Evolutionary conservation across 2,888 invertebrate genomes (phyloP).

Genomic region (Brachylomia viminalis): DNA sequence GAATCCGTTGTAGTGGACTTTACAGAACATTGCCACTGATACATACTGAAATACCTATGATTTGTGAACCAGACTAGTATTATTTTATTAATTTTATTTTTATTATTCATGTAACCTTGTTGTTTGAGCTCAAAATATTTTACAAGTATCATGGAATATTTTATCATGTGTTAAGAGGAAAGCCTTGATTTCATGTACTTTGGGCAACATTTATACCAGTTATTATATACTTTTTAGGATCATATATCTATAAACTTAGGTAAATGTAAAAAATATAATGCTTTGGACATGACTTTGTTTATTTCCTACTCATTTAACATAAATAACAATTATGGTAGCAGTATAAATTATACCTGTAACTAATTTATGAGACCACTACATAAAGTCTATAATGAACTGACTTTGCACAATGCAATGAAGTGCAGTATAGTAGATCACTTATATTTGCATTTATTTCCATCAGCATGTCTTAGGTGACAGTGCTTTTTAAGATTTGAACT

Average conservation of each 20-base stretch:
- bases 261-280: conserved; percentile 79
- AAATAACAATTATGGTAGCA: not conserved
- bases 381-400: not conserved
- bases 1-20: conserved; percentile 98
- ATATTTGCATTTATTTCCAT: conserved; percentile 45
- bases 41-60: conserved; percentile 52
- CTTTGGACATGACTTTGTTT: conserved; percentile 73
- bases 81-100: conserved; percentile 66
- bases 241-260: conserved; percentile 78
- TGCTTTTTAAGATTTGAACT: conserved; percentile 89
- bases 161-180: conserved; percentile 86
- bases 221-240: conserved; percentile 82
- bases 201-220: conserved; percentile 86
- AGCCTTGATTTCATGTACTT: conserved; percentile 79
- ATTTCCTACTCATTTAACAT: conserved; percentile 49
- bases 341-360: not conserved
- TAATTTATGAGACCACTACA: not conserved
- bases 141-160: conserved; percentile 81
- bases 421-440: conserved; percentile 13
- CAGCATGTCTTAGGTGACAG: conserved; percentile 77
- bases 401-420: not conserved
- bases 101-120: conserved; percentile 76
- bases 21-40: conserved; percentile 98
- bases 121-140: conserved; percentile 81
- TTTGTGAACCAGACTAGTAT: conserved; percentile 67